Evolutionary conservation across 2,797 vertebrate species (phyloP).

Genomic region (Xiphophorus birchmanni): DNA sequence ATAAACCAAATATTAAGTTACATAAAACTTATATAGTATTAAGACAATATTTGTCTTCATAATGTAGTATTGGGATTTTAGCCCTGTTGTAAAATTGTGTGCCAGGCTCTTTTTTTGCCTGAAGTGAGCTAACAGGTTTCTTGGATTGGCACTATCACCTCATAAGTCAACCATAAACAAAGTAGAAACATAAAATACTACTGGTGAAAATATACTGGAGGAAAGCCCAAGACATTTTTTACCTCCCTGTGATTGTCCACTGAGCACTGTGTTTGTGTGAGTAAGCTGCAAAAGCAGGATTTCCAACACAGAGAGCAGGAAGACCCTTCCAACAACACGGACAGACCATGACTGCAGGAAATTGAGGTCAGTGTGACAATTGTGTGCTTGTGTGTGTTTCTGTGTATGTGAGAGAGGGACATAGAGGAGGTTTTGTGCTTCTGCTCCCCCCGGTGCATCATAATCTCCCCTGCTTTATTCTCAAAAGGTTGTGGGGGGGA

Average conservation of each 20-base stretch:
- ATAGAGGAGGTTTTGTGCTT: constrained; percentile 57
- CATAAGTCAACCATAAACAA: no score
- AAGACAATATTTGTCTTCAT: background rate
- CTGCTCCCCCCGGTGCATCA: constrained; percentile 59
- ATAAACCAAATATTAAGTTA: background rate
- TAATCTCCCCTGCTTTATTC: constrained; percentile 55
- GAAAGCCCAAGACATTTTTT: constrained; percentile 14
- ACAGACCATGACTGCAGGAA: constrained; percentile 52
- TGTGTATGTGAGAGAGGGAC: constrained; percentile 22
- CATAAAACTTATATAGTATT: background rate
- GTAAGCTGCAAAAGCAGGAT: constrained; percentile 70
- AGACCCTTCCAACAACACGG: constrained; percentile 54
- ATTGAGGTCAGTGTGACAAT: constrained; percentile 74
- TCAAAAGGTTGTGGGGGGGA: constrained; percentile 5
- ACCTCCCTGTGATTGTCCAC: constrained; percentile 16
- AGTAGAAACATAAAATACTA: background rate
- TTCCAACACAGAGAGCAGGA: constrained; percentile 69
- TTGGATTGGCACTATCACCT: background rate
- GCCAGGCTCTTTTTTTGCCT: background rate
- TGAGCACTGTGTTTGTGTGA: constrained; percentile 50
- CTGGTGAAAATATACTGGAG: constrained; percentile 3
- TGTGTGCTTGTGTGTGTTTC: constrained; percentile 45
- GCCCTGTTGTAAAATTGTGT: background rate
- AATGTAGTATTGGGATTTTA: background rate
- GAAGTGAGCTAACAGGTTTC: background rate